These are phyloP conservation scores for Sycophaga agraensis DNA, from an alignment of 1,140 invertebrate species.

Conservation along the genomic window DNA sequence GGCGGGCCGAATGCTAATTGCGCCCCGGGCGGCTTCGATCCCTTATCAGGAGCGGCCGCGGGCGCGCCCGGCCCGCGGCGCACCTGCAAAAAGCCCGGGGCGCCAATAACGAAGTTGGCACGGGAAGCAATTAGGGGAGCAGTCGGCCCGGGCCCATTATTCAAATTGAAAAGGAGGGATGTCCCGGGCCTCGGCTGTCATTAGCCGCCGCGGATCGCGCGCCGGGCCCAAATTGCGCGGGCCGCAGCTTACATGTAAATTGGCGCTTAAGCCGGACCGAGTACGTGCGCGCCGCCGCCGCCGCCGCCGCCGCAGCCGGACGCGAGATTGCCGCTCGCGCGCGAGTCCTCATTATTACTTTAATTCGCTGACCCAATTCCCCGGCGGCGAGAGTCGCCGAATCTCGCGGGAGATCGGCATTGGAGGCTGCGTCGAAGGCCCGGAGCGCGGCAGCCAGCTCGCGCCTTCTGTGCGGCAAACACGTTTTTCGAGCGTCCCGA, in stretches of 20 bases:
- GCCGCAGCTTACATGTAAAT: conserved; percentile 40
- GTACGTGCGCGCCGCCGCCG: background rate
- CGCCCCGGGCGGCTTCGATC: too few relatives aligned
- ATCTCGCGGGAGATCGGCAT: background rate
- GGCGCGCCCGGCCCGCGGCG: too few relatives aligned
- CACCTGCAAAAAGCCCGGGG: too few relatives aligned
- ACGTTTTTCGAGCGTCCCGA: conserved; percentile 7
- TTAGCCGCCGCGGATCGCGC: conserved; percentile 36
- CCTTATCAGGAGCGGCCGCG: too few relatives aligned
- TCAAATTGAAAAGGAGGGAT: conserved; percentile 4
- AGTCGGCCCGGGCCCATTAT: too few relatives aligned
- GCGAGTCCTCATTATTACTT: too few relatives aligned
- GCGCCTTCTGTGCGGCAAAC: background rate
- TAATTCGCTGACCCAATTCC: too few relatives aligned
- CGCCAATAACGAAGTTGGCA: too few relatives aligned
- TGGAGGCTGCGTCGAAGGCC: background rate
- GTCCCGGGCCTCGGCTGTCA: conserved; percentile 3
- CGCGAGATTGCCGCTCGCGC: too few relatives aligned
- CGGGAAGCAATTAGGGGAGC: background rate
- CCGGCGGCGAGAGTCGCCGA: background rate
- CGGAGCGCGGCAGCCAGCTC: background rate
- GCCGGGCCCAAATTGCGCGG: conserved; percentile 36
- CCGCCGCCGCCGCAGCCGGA: too few relatives aligned
- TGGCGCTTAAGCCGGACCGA: conserved; percentile 35
- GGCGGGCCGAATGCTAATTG: too few relatives aligned